Conservation (phyloP, 2,113 vertebrate genomes). For the Miniopterus natalensis region DNA sequence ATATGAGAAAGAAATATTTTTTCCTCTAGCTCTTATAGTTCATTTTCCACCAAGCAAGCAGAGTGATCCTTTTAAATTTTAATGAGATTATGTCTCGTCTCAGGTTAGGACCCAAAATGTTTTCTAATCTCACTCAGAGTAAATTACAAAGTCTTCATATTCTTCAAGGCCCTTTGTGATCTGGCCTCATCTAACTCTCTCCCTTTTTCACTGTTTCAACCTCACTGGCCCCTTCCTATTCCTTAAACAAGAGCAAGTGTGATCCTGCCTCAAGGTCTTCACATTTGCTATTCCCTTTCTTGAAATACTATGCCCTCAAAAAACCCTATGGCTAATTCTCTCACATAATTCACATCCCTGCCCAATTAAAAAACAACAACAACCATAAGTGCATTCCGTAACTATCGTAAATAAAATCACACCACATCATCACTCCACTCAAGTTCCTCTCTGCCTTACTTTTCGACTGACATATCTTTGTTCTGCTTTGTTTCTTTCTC, state of each 20-base stretch:
- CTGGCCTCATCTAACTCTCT: constrained; percentile 20
- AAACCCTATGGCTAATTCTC: background rate
- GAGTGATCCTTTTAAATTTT: constrained; percentile 39
- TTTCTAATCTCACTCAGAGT: constrained; percentile 37
- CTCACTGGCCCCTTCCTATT: background rate
- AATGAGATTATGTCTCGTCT: constrained; percentile 44
- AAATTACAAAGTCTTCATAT: constrained; percentile 19
- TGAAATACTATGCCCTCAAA: background rate
- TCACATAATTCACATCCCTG: constrained; percentile 36
- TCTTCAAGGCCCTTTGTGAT: background rate
- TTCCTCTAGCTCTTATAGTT: constrained; percentile 10
- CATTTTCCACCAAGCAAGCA: constrained; percentile 10
- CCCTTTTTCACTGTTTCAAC: background rate
- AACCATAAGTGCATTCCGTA: background rate
- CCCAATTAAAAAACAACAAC: background rate
- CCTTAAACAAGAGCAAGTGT: constrained; percentile 14
- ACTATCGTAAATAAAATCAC: background rate
- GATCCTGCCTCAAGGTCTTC: background rate
- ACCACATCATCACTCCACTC: background rate
- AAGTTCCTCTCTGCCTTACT: constrained; percentile 37
- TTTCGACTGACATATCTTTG: background rate
- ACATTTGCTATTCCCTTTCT: background rate
- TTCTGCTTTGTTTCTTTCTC: constrained; percentile 6
- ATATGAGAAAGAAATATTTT: background rate
- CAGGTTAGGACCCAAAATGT: background rate